These are phyloP conservation scores for Phaedon cochleariae DNA, from an alignment of 2,888 invertebrate genomes.

Conservation along the genomic window DNA sequence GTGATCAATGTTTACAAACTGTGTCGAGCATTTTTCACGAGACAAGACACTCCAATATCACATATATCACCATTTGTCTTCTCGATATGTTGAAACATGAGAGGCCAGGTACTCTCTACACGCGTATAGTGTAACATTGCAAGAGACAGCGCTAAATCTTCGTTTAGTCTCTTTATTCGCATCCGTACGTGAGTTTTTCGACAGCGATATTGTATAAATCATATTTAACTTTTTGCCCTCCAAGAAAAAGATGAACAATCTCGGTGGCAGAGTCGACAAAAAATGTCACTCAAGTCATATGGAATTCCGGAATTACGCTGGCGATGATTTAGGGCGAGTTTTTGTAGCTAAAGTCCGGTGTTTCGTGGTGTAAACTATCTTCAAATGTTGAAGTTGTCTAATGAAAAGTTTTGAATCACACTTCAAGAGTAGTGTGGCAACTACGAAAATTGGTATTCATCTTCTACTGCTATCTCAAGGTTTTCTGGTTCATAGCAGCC, in stretches of 20 bases:
- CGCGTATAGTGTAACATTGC: constrained; percentile 34
- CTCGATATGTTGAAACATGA: constrained; percentile 17
- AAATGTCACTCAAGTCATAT: neutral
- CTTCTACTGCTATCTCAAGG: too few relatives aligned
- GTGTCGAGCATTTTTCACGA: neutral
- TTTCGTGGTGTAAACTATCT: neutral
- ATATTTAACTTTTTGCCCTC: constrained; percentile 26
- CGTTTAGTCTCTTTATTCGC: constrained; percentile 32
- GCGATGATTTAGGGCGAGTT: neutral
- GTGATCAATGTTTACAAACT: too few relatives aligned
- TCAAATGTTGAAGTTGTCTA: too few relatives aligned
- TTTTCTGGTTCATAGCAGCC: too few relatives aligned
- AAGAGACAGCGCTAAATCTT: constrained; percentile 39
- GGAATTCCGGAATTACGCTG: neutral
- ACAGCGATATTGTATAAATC: constrained; percentile 25
- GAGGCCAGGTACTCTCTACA: constrained; percentile 26
- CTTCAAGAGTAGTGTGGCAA: too few relatives aligned
- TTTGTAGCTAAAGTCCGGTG: neutral
- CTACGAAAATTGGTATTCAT: too few relatives aligned
- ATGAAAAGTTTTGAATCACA: too few relatives aligned
- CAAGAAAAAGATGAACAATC: constrained; percentile 17
- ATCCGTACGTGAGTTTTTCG: constrained; percentile 14
- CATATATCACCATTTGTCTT: constrained; percentile 30
- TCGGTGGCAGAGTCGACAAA: neutral
- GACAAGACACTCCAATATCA: constrained; percentile 5